Conservation (phyloP, 2,113 vertebrate genomes). For the Gobio gobio region DNA sequence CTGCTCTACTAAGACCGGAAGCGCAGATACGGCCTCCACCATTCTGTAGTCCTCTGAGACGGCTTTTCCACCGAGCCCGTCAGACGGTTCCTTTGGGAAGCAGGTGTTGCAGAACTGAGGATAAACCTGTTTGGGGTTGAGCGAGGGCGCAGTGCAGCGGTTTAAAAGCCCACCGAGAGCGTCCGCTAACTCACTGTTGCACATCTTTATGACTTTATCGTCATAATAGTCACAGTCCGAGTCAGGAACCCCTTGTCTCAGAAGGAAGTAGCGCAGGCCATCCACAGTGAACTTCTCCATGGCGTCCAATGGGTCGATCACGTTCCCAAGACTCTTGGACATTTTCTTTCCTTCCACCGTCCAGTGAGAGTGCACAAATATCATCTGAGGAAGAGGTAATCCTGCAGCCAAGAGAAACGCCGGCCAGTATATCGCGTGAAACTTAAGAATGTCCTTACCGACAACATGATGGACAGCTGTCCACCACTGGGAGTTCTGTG, state of each 20-base stretch:
- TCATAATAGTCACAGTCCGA: conserved; percentile 90
- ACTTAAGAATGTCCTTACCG: conserved; percentile 96
- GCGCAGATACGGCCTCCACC: conserved; percentile 73
- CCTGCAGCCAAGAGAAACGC: conserved; percentile 88
- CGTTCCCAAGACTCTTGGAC: conserved; percentile 96
- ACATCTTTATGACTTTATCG: conserved; percentile 83
- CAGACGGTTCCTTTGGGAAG: conserved; percentile 72
- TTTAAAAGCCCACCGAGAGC: conserved; percentile 91
- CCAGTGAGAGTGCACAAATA: conserved; percentile 95
- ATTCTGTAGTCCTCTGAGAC: conserved; percentile 82
- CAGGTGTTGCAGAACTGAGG: conserved; percentile 77
- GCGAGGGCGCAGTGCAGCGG: conserved; percentile 83
- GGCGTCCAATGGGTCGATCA: conserved; percentile 82
- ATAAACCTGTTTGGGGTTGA: conserved; percentile 87
- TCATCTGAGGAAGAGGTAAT: conserved; percentile 79
- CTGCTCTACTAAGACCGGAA: conserved; percentile 77
- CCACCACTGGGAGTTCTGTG: conserved; percentile 81
- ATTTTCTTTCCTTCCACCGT: conserved; percentile 92
- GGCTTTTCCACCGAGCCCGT: conserved; percentile 57
- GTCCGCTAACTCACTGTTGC: conserved; percentile 90
- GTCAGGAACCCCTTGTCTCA: conserved; percentile 90
- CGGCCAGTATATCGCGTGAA: conserved; percentile 95
- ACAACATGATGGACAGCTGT: conserved; percentile 78
- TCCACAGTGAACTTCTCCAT: conserved; percentile 80
- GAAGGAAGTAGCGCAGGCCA: conserved; percentile 92